Evolutionary conservation across 2,888 invertebrate species (phyloP), one percentile per base, ranked within the genome.

Genomic region (Hemaris fuciformis): DNA sequence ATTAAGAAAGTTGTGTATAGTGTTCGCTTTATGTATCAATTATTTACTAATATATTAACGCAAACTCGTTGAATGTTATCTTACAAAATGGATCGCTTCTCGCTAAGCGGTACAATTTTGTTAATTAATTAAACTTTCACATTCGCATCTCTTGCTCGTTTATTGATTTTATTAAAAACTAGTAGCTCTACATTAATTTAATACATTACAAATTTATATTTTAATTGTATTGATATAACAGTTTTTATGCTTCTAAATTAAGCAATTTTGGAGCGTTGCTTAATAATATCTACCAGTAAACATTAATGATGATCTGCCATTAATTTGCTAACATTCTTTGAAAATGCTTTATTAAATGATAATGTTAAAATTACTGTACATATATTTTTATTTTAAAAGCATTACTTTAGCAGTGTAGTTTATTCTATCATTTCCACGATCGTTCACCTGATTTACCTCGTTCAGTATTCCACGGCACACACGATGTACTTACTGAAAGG

Each of bases 61-160:
- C 59, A 62, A 64, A 67, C 65, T 67, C 69, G 70, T 70, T 71
- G 64, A 66, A 65, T 69, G 66, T 71, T 76, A 73, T 77, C 77
- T 66, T 68, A 15, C 67, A 66, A 60, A 66, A 67, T 67, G 70
- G 72, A 71, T 69, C 67, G 70, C 71, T 70, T 63, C 70, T 71
- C 65, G 70, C 69, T 76, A 71, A 70, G 71, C 71, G 71, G 69
- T 75, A 71, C 67, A 70, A 72, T 75, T 75, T 74, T 65, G 73
- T 76, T 79, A 77, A 81, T 81, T 82, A 82, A 79, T 79, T 76
- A 69, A 63, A 74, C 81, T 83, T 82, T 81, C 81, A 74, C 79
- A 68, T 77, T 77, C 71, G 74, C 74, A 74, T 75, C 74, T 74
- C 68, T 66, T 70, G 67, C 71, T 72, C 61, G 67, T 66, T 70